Evolutionary conservation across 1,140 invertebrate species (phyloP).

Genomic region (Reticulitermes speratus): DNA sequence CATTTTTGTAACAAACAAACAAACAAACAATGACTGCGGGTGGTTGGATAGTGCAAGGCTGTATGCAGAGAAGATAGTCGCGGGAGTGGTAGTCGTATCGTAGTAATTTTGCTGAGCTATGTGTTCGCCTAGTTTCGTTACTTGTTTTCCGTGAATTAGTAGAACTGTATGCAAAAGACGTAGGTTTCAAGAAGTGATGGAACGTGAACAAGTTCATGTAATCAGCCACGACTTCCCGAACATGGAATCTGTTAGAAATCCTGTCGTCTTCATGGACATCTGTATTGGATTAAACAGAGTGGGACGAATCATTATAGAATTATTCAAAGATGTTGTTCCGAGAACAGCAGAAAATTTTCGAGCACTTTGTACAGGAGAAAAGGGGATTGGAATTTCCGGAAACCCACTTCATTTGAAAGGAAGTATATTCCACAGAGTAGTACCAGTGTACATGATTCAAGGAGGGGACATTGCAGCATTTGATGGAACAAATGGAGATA

Average conservation of each 20-base stretch:
- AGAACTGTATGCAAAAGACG: neutral
- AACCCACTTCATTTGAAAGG: slow-evolving; percentile 76
- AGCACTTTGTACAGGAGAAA: slow-evolving; percentile 84
- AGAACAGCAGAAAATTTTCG: slow-evolving; percentile 91
- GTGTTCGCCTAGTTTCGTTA: neutral
- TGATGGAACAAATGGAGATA: slow-evolving; percentile 86
- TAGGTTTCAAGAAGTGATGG: neutral
- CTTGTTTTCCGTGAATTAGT: too few relatives aligned
- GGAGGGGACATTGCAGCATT: slow-evolving; percentile 79
- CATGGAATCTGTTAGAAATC: slow-evolving; percentile 45
- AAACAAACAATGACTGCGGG: too few relatives aligned
- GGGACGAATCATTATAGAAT: slow-evolving; percentile 78
- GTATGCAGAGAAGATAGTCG: too few relatives aligned
- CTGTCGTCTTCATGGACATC: slow-evolving; percentile 68
- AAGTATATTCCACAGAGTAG: slow-evolving; percentile 70
- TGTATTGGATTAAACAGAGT: slow-evolving; percentile 64
- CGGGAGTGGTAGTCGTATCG: too few relatives aligned
- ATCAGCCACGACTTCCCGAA: neutral
- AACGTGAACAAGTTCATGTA: neutral
- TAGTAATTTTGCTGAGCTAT: neutral
- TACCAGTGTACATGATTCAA: slow-evolving; percentile 78
- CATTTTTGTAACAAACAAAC: too few relatives aligned
- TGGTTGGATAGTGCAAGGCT: neutral
- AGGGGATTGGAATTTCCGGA: slow-evolving; percentile 64
- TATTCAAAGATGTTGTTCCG: slow-evolving; percentile 83